A percentile compares a stretch with the other conserved stretches of the same genome.
phyloP scores from a whole-genome alignment of 2,797 vertebrate species.

The Alcedo quadribrachys region DNA sequence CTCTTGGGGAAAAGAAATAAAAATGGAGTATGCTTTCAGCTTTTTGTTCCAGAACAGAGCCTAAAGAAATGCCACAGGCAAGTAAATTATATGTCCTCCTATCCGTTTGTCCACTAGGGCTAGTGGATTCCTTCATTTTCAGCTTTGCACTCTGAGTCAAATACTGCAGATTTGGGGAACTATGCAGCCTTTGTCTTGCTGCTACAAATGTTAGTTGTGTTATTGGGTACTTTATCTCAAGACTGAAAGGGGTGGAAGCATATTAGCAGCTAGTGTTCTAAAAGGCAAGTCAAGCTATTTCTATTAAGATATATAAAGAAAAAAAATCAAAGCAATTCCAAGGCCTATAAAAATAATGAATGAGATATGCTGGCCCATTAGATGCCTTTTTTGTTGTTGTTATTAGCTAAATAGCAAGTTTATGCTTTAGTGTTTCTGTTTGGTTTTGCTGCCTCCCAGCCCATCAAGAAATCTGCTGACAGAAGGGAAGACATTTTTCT shows the following conservation, averaged over 20 bases:
- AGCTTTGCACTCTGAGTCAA: not conserved
- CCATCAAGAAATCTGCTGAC: constrained; percentile 25
- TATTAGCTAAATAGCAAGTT: not conserved
- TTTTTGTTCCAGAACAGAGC: not conserved
- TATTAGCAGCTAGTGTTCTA: not conserved
- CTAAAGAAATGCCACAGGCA: not conserved
- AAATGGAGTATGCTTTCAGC: not conserved
- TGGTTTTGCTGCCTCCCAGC: not conserved
- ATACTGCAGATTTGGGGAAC: not conserved
- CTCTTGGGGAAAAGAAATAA: not conserved
- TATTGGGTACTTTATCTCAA: not conserved
- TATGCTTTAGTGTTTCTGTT: constrained; percentile 20
- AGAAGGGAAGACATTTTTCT: not conserved
- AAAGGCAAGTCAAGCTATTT: not conserved
- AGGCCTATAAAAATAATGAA: constrained; percentile 35
- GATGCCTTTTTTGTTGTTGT: not conserved
- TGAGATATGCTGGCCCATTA: not conserved
- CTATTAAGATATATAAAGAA: not conserved
- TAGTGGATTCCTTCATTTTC: not conserved
- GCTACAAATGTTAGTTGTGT: not conserved
- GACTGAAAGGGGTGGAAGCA: not conserved
- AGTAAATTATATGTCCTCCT: not conserved
- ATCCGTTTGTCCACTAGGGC: not conserved
- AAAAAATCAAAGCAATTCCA: not conserved
- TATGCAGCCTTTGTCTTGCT: not conserved